Evolutionary conservation across 2,113 vertebrate species (phyloP).

Genomic region (Polyodon spathula): DNA sequence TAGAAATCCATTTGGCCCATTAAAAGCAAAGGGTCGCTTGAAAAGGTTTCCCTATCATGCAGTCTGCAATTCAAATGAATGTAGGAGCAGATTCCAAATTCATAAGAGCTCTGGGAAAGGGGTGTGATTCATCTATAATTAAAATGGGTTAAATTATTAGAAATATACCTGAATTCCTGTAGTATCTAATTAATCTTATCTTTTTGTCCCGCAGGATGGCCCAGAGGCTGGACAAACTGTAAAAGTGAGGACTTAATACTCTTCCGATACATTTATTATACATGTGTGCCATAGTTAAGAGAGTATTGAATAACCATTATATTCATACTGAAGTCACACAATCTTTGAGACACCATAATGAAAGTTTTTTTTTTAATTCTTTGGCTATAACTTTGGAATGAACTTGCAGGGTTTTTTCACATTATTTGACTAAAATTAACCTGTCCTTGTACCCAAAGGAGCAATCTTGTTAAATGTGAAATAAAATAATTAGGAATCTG

Average conservation of each 20-base stretch:
- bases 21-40: background rate
- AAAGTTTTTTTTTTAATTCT: slow-evolving; percentile 42
- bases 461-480: too few species aligned
- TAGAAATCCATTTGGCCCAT: background rate
- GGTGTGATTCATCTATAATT: slow-evolving; percentile 42
- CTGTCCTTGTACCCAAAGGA: too few species aligned
- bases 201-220: slow-evolving; percentile 64
- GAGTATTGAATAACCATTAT: slow-evolving; percentile 56
- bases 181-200: slow-evolving; percentile 42
- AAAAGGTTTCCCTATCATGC: background rate
- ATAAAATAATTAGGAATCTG: too few species aligned
- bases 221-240: slow-evolving; percentile 87
- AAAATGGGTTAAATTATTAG: slow-evolving; percentile 52
- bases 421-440: too few species aligned
- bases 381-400: slow-evolving; percentile 25
- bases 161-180: slow-evolving; percentile 49
- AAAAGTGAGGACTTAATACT: slow-evolving; percentile 76
- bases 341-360: slow-evolving; percentile 34
- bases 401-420: background rate
- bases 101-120: too few species aligned
- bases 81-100: too few species aligned
- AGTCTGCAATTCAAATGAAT: background rate
- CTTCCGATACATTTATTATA: slow-evolving; percentile 51
- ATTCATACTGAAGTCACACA: slow-evolving; percentile 43
- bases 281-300: slow-evolving; percentile 47